A percentile compares a stretch with the other conserved stretches of the same genome.
These are phyloP conservation scores for Sinotaia quadrata DNA, from an alignment of 2,888 invertebrate species.

Conservation along the genomic window DNA sequence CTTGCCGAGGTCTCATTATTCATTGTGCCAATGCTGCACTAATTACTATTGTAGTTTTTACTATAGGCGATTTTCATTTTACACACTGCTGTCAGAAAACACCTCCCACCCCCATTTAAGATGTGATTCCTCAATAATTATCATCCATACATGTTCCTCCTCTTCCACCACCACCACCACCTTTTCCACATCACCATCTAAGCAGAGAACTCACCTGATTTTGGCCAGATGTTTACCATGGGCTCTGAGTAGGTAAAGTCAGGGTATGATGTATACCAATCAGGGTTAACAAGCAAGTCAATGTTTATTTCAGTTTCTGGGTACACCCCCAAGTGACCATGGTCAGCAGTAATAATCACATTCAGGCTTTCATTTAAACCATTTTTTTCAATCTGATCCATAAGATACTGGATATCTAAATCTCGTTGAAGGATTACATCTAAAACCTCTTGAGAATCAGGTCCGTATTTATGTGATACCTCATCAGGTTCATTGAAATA, in stretches of 20 bases:
- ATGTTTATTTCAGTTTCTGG: slow-evolving; percentile 32
- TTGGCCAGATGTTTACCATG: slow-evolving; percentile 11
- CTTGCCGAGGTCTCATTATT: no score
- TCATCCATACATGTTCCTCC: no score
- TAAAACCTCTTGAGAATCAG: slow-evolving; percentile 58
- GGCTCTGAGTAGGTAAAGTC: neutral
- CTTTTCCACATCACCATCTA: no score
- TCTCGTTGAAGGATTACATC: slow-evolving; percentile 75
- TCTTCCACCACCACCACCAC: no score
- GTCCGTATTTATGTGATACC: slow-evolving; percentile 76
- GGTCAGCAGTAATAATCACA: slow-evolving; percentile 81
- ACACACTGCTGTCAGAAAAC: no score
- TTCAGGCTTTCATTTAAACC: slow-evolving; percentile 76
- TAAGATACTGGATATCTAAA: slow-evolving; percentile 72
- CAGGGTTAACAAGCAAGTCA: slow-evolving; percentile 37
- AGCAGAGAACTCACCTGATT: neutral
- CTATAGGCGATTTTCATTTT: no score
- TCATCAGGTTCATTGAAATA: slow-evolving; percentile 83
- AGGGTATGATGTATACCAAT: slow-evolving; percentile 35
- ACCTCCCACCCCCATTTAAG: no score
- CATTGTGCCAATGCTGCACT: no score
- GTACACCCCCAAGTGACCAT: slow-evolving; percentile 77
- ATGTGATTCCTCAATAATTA: no score
- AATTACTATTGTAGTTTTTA: no score
- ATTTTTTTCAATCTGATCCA: slow-evolving; percentile 74